Evolutionary conservation across 2,888 invertebrate genomes (phyloP), one percentile per base, ranked within the genome.

Genomic region (Nomada lathburiana): DNA sequence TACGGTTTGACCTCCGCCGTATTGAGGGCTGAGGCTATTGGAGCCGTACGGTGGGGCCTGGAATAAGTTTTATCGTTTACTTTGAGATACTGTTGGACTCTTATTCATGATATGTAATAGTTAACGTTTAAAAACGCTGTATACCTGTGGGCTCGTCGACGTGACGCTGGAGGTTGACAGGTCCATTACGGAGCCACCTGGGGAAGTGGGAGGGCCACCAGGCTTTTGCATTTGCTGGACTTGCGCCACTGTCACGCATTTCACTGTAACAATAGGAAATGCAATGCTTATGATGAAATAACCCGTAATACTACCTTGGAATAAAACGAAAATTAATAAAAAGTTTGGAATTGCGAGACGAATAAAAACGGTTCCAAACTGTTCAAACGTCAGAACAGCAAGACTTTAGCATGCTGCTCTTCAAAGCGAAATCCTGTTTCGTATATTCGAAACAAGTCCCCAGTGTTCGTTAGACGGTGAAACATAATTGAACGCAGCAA

Each of bases 141-240:
- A 90, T 94, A 97, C 97, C 96, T 97, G 97, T 90, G 98, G 98
- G 95, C 97, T 98, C 88, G 96, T 96, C 63, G 96, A 96, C 65
- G 97, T 96, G 75, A 98, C 97, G 94, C 97, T 97, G 90, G 98
- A 97, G 86, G 97, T 97, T 89, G 97, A 97, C 70, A 98, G 95
- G 94, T 98, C 98, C 94, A 98, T 97, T 89, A 97, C 97, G 18
- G 97, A 97, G 83, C 97, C 96, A 67, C 96, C 96, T 57, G 96
- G 95, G 77, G 97, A 96, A 82, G 97, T 96, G 63, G 97, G 97
- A 23, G 96, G 96, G 52, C 95, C 95, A 71, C 94, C 94, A 7
- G 91, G 83, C 91, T 95, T 95, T 95, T 93, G 94, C 92, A 96
- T 94, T 94, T 96, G 94, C 79, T 94, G 94, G 23, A 96, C 95